These are phyloP conservation scores for Anabacerthia variegaticeps DNA, from an alignment of 2,797 vertebrate genomes.

Conservation along the genomic window DNA sequence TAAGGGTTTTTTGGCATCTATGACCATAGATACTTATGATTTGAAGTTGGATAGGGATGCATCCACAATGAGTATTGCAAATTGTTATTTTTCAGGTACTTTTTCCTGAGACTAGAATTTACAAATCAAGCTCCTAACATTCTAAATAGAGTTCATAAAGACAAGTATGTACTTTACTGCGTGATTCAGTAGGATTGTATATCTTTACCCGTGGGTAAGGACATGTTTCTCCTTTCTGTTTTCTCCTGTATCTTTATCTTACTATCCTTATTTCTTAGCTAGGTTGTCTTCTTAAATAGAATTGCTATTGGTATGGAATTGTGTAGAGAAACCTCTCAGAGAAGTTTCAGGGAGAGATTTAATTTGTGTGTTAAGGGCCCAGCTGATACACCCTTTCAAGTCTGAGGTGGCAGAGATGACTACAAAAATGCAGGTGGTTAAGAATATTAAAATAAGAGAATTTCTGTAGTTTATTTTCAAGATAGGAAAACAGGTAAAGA, in stretches of 20 bases:
- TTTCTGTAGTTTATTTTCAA: not conserved
- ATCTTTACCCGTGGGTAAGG: not conserved
- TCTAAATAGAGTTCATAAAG: not conserved
- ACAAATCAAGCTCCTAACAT: not conserved
- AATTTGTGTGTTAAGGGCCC: not conserved
- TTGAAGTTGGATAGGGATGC: not conserved
- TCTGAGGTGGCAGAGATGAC: not conserved
- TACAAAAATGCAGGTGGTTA: not conserved
- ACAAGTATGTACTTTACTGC: not conserved
- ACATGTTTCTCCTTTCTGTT: not conserved
- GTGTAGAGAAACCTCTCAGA: not conserved
- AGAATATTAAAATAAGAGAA: not conserved
- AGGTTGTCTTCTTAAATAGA: not conserved
- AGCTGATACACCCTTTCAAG: not conserved
- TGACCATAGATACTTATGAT: not conserved
- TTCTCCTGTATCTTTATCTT: not conserved
- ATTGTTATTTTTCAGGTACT: not conserved
- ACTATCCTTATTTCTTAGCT: not conserved
- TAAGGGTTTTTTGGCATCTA: not conserved
- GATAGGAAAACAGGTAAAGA: not conserved
- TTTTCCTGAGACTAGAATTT: not conserved
- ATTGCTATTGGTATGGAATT: not conserved
- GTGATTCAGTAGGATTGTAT: not conserved
- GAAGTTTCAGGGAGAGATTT: not conserved
- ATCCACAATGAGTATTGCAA: fast-evolving